Conservation (phyloP, 1,140 invertebrate genomes). For the Drosophila repletoides region DNA sequence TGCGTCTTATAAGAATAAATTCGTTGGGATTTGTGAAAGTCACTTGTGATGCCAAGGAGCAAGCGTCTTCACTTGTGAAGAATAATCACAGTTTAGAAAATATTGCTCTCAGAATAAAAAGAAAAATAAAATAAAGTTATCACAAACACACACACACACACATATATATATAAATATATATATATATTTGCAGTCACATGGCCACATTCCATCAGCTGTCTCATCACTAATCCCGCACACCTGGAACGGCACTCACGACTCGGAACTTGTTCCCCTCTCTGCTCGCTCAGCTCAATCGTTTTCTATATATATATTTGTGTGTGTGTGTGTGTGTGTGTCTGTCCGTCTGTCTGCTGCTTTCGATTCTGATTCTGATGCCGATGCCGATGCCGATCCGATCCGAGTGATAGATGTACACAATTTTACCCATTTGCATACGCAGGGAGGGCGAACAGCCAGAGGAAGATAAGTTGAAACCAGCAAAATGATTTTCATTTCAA, state of each 20-base stretch:
- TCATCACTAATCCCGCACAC: slow-evolving; percentile 60
- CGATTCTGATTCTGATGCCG: slow-evolving; percentile 59
- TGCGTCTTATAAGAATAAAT: background rate
- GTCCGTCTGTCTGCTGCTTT: slow-evolving; percentile 52
- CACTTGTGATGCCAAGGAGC: background rate
- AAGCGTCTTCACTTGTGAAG: background rate
- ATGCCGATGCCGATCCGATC: slow-evolving; percentile 57
- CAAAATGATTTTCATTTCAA: slow-evolving; percentile 80
- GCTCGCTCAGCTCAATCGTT: background rate
- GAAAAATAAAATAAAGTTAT: slow-evolving; percentile 33
- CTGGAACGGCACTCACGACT: slow-evolving; percentile 50
- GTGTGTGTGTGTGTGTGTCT: slow-evolving; percentile 3
- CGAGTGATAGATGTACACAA: slow-evolving; percentile 76
- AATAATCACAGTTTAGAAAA: slow-evolving; percentile 28
- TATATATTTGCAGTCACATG: background rate
- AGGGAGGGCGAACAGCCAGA: background rate
- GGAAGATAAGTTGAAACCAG: slow-evolving; percentile 77
- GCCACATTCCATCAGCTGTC: slow-evolving; percentile 37
- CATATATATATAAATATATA: background rate
- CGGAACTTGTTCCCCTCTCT: slow-evolving; percentile 1
- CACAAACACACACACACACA: slow-evolving; percentile 4
- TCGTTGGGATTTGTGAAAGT: background rate
- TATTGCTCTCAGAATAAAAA: slow-evolving; percentile 18
- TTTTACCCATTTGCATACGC: slow-evolving; percentile 76
- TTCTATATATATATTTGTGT: slow-evolving; percentile 3